phyloP scores from a whole-genome alignment of 2,888 invertebrate genomes.

The Drosophila macrothrix region DNA sequence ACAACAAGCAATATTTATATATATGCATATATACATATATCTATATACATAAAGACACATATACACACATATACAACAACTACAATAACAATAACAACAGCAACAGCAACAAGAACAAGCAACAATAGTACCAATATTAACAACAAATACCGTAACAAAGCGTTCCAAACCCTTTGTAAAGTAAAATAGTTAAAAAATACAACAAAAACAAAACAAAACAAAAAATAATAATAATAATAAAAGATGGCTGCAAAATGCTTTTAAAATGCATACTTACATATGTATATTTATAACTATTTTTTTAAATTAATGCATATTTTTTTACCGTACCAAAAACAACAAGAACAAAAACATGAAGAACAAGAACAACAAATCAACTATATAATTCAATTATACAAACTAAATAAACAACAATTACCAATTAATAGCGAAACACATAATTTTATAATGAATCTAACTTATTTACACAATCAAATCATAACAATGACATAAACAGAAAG shows the following conservation, averaged over 20 bases:
- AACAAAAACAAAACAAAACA: background rate
- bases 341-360: constrained; percentile 18
- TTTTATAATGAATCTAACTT: constrained; percentile 31
- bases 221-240: background rate
- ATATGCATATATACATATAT: constrained; percentile 55
- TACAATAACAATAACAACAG: constrained; percentile 8
- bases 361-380: constrained; percentile 36
- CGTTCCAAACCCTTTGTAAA: constrained; percentile 27
- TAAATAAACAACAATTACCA: constrained; percentile 35
- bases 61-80: constrained; percentile 30
- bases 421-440: constrained; percentile 11
- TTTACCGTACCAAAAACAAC: constrained; percentile 47
- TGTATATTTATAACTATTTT: constrained; percentile 58
- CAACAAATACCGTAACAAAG: constrained; percentile 35
- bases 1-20: constrained; percentile 70
- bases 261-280: constrained; percentile 27
- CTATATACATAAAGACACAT: constrained; percentile 37
- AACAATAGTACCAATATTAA: constrained; percentile 74
- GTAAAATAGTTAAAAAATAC: background rate
- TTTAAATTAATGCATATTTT: constrained; percentile 70
- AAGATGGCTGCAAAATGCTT: constrained; percentile 48
- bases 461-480: constrained; percentile 55
- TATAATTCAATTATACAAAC: constrained; percentile 49
- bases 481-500: constrained; percentile 5
- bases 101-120: constrained; percentile 57